phyloP scores from a whole-genome alignment of 1,140 invertebrate genomes.

The Radopholus similis region DNA sequence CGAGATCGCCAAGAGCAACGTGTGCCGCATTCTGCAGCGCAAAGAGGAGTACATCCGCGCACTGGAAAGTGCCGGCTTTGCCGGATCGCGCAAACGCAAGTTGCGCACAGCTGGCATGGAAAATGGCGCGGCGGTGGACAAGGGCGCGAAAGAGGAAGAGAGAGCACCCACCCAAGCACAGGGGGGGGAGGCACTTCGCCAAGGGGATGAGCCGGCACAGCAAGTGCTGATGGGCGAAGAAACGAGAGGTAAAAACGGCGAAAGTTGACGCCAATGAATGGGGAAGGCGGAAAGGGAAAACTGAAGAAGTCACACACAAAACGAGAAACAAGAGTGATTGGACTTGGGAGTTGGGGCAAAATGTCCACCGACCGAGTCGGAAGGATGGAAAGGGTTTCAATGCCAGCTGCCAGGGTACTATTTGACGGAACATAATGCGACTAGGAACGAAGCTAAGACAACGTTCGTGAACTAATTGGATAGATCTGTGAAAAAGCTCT shows the following conservation, averaged over 20 bases:
- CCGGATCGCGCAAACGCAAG: slow-evolving; percentile 37
- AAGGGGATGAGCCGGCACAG: too few species aligned
- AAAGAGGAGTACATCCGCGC: slow-evolving; percentile 50
- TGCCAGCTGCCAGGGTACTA: too few species aligned
- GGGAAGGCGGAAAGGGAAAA: not conserved
- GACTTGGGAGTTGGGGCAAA: too few species aligned
- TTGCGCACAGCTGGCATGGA: not conserved
- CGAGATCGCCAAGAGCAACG: slow-evolving; percentile 53
- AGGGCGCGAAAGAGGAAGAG: too few species aligned
- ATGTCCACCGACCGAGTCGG: too few species aligned
- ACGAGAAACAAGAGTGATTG: too few species aligned
- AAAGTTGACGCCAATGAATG: not conserved
- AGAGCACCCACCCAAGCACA: too few species aligned
- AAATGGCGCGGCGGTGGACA: not conserved
- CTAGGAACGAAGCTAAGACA: not conserved
- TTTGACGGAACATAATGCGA: not conserved
- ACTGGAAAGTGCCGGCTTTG: slow-evolving; percentile 48
- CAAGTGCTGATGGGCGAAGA: too few species aligned
- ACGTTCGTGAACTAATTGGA: not conserved
- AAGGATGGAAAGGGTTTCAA: not conserved
- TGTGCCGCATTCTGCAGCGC: slow-evolving; percentile 53
- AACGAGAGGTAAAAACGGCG: too few species aligned
- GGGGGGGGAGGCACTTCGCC: too few species aligned
- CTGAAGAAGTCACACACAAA: too few species aligned
- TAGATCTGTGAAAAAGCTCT: not conserved